Evolutionary conservation across 2,888 invertebrate species (phyloP).

Genomic region (Callyntrura sp.): DNA sequence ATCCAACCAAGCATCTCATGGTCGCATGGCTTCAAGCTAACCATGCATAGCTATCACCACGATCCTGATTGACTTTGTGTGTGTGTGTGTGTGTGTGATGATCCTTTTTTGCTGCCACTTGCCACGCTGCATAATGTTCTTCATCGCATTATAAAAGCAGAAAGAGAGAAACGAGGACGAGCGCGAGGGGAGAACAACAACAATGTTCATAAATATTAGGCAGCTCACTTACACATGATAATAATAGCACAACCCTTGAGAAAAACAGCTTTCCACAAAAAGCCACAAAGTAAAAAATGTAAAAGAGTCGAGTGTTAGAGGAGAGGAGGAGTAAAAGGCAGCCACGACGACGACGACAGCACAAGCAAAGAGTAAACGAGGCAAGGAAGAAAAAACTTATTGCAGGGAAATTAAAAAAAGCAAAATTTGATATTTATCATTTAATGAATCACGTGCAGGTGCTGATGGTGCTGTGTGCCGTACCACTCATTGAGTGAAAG

Average conservation of each 20-base stretch:
- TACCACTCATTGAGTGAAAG: constrained; percentile 74
- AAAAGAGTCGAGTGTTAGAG: neutral
- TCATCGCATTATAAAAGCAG: constrained; percentile 56
- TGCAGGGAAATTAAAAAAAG: constrained; percentile 84
- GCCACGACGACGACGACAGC: constrained; percentile 54
- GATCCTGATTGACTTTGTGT: constrained; percentile 59
- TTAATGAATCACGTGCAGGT: constrained; percentile 84
- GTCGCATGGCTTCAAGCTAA: constrained; percentile 75
- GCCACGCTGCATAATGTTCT: constrained; percentile 65
- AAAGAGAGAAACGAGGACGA: constrained; percentile 49
- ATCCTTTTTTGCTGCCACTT: constrained; percentile 66
- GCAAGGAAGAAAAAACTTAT: constrained; percentile 79
- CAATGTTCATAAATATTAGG: constrained; percentile 78
- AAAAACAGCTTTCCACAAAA: constrained; percentile 62
- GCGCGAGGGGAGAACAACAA: constrained; percentile 70
- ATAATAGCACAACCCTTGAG: constrained; percentile 78
- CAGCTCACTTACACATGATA: constrained; percentile 79
- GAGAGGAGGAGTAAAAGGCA: constrained; percentile 50
- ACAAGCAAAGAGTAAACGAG: constrained; percentile 59
- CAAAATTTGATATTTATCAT: constrained; percentile 84
- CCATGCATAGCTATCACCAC: constrained; percentile 71
- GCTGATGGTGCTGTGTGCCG: constrained; percentile 77
- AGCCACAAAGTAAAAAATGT: constrained; percentile 59
- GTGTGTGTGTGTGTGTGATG: constrained; percentile 64
- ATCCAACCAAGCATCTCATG: constrained; percentile 69